These are phyloP conservation scores for Lepidostoma basale DNA, from an alignment of 1,140 invertebrate species.

Conservation along the genomic window DNA sequence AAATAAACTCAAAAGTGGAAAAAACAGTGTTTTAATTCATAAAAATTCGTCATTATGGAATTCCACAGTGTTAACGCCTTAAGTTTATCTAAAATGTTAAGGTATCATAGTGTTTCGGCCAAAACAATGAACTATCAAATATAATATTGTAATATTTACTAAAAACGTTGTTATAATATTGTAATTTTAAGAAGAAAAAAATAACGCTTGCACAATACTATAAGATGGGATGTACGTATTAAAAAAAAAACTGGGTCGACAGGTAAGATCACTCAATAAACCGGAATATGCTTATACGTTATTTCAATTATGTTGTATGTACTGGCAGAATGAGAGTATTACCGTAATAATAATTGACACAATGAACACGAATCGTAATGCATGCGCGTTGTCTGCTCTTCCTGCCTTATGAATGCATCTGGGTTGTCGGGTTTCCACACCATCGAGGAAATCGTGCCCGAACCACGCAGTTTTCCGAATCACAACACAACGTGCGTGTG, in stretches of 20 bases:
- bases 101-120: too few species aligned
- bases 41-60: too few species aligned
- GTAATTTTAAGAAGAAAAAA: too few species aligned
- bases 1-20: too few species aligned
- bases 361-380: background rate
- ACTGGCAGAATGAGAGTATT: background rate
- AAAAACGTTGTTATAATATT: too few species aligned
- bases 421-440: slow-evolving; percentile 11
- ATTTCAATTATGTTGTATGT: background rate
- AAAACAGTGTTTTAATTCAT: too few species aligned
- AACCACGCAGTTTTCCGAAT: slow-evolving; percentile 1
- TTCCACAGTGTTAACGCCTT: too few species aligned
- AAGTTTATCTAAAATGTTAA: too few species aligned
- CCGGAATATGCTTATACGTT: background rate
- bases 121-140: too few species aligned
- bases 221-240: too few species aligned
- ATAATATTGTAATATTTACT: too few species aligned
- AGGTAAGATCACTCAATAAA: background rate
- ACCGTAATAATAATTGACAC: slow-evolving; percentile 8
- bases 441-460: background rate
- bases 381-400: background rate
- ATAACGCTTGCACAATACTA: too few species aligned
- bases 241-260: background rate
- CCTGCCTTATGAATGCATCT: slow-evolving; percentile 8
- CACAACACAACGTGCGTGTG: background rate